Percentiles rank a stretch among this genome's conserved stretches.
phyloP scores from a whole-genome alignment of 2,888 invertebrate species.

The Sarcophaga carnaria region DNA sequence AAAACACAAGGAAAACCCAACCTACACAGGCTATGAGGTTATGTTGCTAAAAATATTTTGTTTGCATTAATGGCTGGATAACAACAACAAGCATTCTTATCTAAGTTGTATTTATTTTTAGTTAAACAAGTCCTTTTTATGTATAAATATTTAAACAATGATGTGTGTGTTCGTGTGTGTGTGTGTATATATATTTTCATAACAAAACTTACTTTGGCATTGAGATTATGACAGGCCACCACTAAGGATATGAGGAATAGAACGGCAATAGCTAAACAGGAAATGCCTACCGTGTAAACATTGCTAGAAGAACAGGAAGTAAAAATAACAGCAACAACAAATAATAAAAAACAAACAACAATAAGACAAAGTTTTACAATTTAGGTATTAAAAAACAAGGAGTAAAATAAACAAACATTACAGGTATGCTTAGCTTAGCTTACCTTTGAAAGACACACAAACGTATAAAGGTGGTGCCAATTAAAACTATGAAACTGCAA shows the following conservation, averaged over 20 bases:
- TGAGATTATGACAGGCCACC: conserved; percentile 83
- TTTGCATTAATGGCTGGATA: too few relatives aligned
- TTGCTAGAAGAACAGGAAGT: conserved; percentile 70
- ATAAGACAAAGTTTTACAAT: not conserved
- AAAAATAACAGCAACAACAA: too few relatives aligned
- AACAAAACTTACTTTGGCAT: conserved; percentile 82
- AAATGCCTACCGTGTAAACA: conserved; percentile 70
- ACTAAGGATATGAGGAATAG: conserved; percentile 77
- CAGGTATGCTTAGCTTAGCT: conserved; percentile 78
- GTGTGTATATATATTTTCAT: not conserved
- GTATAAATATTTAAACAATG: not conserved
- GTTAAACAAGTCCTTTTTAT: not conserved
- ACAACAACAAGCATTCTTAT: not conserved
- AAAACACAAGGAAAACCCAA: too few relatives aligned
- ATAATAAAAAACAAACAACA: conserved; percentile 15
- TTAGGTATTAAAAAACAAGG: not conserved
- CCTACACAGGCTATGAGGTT: too few relatives aligned
- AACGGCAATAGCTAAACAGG: conserved; percentile 64
- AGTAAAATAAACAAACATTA: not conserved
- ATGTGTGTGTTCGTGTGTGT: not conserved
- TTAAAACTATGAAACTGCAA: conserved; percentile 89
- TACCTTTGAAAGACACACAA: conserved; percentile 86
- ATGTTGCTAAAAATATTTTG: not conserved
- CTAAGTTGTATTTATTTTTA: conserved; percentile 28
- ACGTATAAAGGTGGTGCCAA: conserved; percentile 87